phyloP scores from a whole-genome alignment of 2,797 vertebrate species.

The Glossophaga mutica region DNA sequence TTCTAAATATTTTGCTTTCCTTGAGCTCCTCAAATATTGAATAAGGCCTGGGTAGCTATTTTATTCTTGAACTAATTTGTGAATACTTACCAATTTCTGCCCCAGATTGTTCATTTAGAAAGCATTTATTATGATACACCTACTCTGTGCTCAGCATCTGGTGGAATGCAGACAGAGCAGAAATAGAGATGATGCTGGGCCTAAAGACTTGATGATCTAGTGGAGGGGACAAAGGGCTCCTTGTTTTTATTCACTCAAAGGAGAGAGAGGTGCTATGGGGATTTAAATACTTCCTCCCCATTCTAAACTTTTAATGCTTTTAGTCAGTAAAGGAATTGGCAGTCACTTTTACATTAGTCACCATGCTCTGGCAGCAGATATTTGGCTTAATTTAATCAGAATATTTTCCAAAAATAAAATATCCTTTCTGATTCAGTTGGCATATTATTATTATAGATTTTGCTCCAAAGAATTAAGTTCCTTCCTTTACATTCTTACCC shows the following conservation, averaged over 20 bases:
- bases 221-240: neutral
- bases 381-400: neutral
- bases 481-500: conserved; percentile 1
- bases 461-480: neutral
- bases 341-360: neutral
- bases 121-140: neutral
- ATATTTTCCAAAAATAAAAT: conserved; percentile 15
- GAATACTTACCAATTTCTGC: neutral
- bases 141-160: neutral
- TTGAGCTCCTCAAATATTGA: neutral
- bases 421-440: neutral
- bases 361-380: neutral
- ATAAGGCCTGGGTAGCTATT: neutral
- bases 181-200: neutral
- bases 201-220: neutral
- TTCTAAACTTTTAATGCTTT: neutral
- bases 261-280: neutral
- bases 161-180: neutral
- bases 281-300: neutral
- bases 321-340: neutral
- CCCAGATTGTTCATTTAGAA: neutral
- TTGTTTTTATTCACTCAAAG: neutral
- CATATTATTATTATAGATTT: neutral
- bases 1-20: conserved; percentile 11
- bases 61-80: conserved; percentile 9